Evolutionary conservation across 2,113 vertebrate species (phyloP).

Genomic region (Eidolon helvum): DNA sequence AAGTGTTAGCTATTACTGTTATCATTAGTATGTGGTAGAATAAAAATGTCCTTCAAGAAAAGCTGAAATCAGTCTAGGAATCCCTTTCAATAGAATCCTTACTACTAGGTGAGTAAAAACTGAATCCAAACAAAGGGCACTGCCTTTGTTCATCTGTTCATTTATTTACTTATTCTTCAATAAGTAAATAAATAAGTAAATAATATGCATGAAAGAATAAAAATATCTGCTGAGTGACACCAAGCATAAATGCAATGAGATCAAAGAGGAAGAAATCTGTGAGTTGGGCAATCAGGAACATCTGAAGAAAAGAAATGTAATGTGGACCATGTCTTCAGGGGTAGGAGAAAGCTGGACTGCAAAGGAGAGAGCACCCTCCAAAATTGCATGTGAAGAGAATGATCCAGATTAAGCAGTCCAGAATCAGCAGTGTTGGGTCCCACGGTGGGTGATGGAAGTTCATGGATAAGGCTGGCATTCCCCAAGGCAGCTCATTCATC

Average conservation of each 20-base stretch:
- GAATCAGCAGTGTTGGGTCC: not conserved
- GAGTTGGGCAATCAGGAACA: not conserved
- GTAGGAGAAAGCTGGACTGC: not conserved
- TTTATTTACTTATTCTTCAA: not conserved
- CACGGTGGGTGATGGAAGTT: not conserved
- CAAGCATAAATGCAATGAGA: not conserved
- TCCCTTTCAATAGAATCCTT: not conserved
- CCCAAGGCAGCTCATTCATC: not conserved
- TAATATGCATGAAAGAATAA: not conserved
- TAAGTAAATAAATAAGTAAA: too few relatives aligned
- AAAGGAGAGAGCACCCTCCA: not conserved
- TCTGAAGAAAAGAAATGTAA: not conserved
- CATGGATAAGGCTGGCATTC: not conserved
- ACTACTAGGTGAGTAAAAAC: slow-evolving; percentile 18
- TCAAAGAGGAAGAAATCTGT: not conserved
- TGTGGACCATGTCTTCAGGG: not conserved
- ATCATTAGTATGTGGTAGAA: slow-evolving; percentile 2
- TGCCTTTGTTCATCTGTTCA: not conserved
- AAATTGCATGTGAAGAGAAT: not conserved
- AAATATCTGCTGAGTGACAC: not conserved
- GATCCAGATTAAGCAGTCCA: not conserved
- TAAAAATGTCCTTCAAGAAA: slow-evolving; percentile 21
- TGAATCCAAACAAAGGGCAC: not conserved
- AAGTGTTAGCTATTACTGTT: not conserved
- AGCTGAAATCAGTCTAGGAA: not conserved